Base-by-base conservation (phyloP, 2,113 vertebrate species). In the Glaucomys volans region DNA sequence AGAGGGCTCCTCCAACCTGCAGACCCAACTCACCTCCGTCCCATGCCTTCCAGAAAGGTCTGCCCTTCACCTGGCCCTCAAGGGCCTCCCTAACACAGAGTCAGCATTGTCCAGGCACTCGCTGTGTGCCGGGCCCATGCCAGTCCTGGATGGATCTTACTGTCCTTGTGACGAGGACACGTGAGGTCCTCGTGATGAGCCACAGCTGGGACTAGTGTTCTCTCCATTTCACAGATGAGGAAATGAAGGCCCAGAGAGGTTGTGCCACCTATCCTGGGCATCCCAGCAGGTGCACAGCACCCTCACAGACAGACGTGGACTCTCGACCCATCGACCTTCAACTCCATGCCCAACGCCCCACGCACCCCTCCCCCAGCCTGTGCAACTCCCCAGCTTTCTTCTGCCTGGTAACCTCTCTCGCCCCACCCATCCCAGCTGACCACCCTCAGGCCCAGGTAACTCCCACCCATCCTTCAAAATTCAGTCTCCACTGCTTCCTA, bases 51-150 rank as follows among this genome's bases (percentile, higher is more conserved):
- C 20, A 82, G 62, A 76, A 47, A 37, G 4, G 59, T 18, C 67
- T 6, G n/a, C 54, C 12, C 22, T 6, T 26, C 4, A 16, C 44
- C 2, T 57, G 5, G 16, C 24, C 14, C 37, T 37, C 50, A 16
- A 6, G 26, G 47, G 62, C 77, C 37, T 30, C 71, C 50, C 50
- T 59, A 2, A 69, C 2, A 4, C 16, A 75, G 26, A 89, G 18
- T n/a, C 0, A 14, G 3, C 1, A 0, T n/a, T 6, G n/a, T 69
- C 35, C 1, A 26, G 4, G 28, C 30, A 8, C 18, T 32, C 24
- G 28, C 26, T 5, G 37, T 1, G 1, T 13, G 35, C 14, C 4
- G 13, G 54, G 30, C 17, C 37, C 75, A 10, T 42, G 22, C 69
- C 26, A 62, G 22, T 42, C 22, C 54, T 66, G 22, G 11, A 3